Percentiles rank a stretch among this genome's conserved stretches.
Evolutionary conservation across 2,797 vertebrate species (phyloP).

Genomic region (Podargus strigoides): DNA sequence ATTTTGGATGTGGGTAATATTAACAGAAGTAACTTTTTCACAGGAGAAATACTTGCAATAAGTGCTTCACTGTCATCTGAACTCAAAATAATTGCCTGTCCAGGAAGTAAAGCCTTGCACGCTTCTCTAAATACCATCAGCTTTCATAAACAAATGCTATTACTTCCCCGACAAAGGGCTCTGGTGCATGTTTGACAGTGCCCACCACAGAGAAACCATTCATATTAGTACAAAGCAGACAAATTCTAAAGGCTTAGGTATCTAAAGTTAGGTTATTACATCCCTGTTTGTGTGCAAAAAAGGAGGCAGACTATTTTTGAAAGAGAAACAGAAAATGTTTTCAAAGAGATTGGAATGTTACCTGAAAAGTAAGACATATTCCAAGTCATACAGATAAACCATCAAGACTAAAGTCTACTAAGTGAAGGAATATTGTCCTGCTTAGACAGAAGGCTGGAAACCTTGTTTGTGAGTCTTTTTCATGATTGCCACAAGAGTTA

Average conservation of each 20-base stretch:
- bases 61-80: not conserved
- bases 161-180: not conserved
- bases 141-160: not conserved
- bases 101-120: not conserved
- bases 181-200: not conserved
- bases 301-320: not conserved
- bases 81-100: not conserved
- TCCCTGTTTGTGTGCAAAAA: not conserved
- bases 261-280: not conserved
- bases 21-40: not conserved
- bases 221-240: not conserved
- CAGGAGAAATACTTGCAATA: not conserved
- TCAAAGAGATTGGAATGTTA: not conserved
- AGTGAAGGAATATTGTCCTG: not conserved
- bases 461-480: not conserved
- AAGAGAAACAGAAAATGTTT: not conserved
- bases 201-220: not conserved
- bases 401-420: not conserved
- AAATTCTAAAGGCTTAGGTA: not conserved
- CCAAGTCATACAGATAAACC: not conserved
- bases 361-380: not conserved
- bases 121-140: conserved; percentile 12
- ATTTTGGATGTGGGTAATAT: not conserved
- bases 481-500: not conserved
- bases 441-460: not conserved